Percentiles rank a stretch among this genome's conserved stretches.
Conservation (phyloP, 2,888 invertebrate species). For the Caenorhabditis auriculariae region DNA sequence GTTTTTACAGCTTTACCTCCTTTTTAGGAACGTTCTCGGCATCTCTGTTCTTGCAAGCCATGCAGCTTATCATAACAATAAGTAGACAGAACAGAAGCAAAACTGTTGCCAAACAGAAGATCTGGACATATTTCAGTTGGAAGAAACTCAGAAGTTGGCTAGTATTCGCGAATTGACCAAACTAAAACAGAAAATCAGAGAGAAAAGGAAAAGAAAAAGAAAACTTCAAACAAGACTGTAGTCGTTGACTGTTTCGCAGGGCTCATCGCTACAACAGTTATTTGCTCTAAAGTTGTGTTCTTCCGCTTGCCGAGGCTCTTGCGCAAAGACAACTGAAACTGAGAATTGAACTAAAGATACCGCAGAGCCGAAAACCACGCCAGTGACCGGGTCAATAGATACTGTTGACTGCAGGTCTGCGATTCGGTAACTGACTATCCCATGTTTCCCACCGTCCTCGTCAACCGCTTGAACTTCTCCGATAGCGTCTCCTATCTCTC, state of each 20-base stretch:
- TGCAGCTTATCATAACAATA: conserved; percentile 70
- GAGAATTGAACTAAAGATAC: too few species aligned
- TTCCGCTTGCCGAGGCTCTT: conserved; percentile 19
- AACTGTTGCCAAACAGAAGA: conserved; percentile 79
- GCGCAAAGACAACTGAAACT: conserved; percentile 29
- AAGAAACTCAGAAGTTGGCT: conserved; percentile 69
- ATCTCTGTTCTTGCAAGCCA: too few species aligned
- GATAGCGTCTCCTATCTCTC: conserved; percentile 74
- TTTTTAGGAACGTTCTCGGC: too few species aligned
- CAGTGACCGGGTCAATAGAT: conserved; percentile 38
- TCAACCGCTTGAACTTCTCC: conserved; percentile 67
- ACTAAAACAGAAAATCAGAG: conserved; percentile 6
- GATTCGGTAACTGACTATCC: conserved; percentile 26
- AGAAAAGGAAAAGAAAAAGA: background rate
- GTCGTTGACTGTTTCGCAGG: conserved; percentile 30
- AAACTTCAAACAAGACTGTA: conserved; percentile 46
- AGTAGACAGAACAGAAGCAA: conserved; percentile 70
- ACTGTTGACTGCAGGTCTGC: conserved; percentile 20
- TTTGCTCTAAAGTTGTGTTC: conserved; percentile 43
- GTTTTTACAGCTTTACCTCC: too few species aligned
- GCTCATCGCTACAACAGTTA: conserved; percentile 45
- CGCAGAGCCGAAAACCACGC: conserved; percentile 30
- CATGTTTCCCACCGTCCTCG: conserved; percentile 38
- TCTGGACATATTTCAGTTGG: conserved; percentile 68
- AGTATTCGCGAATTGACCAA: conserved; percentile 32